Evolutionary conservation across 1,140 invertebrate species (phyloP).

Genomic region (Manduca sexta): DNA sequence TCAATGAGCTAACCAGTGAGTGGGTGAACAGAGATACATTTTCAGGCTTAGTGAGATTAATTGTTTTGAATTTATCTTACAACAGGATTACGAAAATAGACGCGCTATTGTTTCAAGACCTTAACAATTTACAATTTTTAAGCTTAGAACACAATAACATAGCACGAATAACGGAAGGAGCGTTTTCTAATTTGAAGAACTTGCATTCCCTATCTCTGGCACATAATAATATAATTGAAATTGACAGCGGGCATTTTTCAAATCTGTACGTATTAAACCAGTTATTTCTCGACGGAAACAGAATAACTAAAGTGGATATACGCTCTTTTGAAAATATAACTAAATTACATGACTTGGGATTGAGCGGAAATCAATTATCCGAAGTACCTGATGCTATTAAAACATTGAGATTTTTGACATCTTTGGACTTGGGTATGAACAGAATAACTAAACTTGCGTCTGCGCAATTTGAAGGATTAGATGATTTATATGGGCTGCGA

Average conservation of each 20-base stretch:
- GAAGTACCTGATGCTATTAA: slow-evolving; percentile 83
- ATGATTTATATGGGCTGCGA: slow-evolving; percentile 77
- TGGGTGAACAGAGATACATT: slow-evolving; percentile 89
- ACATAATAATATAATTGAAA: slow-evolving; percentile 81
- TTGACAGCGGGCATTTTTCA: slow-evolving; percentile 82
- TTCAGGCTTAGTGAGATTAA: slow-evolving; percentile 80
- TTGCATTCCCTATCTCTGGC: slow-evolving; percentile 84
- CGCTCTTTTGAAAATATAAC: slow-evolving; percentile 87
- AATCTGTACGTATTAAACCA: slow-evolving; percentile 85
- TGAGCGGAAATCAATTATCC: slow-evolving; percentile 84
- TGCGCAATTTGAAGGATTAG: slow-evolving; percentile 77
- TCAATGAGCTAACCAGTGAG: slow-evolving; percentile 84
- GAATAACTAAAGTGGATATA: slow-evolving; percentile 79
- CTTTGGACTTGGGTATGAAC: slow-evolving; percentile 88
- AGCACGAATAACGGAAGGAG: slow-evolving; percentile 80
- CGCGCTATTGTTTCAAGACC: slow-evolving; percentile 81
- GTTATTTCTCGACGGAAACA: slow-evolving; percentile 84
- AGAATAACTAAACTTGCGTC: slow-evolving; percentile 78
- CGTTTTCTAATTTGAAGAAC: slow-evolving; percentile 84
- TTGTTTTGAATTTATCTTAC: slow-evolving; percentile 83
- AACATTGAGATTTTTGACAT: slow-evolving; percentile 80
- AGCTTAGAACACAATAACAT: slow-evolving; percentile 86
- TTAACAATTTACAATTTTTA: slow-evolving; percentile 84
- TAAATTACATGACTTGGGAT: slow-evolving; percentile 84
- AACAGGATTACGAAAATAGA: slow-evolving; percentile 85